These are phyloP conservation scores for Notechis scutatus DNA, from an alignment of 2,113 vertebrate genomes.

Conservation along the genomic window DNA sequence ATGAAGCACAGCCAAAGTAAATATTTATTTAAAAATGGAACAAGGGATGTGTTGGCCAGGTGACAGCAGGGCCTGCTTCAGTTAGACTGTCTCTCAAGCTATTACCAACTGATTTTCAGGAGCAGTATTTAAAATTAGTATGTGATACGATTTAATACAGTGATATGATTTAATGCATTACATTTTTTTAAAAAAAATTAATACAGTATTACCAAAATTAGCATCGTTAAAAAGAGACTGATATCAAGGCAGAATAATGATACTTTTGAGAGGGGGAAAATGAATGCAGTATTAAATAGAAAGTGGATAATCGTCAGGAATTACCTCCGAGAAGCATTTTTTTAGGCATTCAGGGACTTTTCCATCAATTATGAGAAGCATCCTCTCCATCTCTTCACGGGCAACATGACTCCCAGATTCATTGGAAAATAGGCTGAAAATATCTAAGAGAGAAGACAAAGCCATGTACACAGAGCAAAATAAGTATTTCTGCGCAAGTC, in stretches of 20 bases:
- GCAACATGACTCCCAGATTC: slow-evolving; percentile 90
- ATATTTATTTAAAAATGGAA: neutral
- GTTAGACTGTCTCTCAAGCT: neutral
- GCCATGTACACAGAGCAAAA: neutral
- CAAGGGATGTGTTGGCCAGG: neutral
- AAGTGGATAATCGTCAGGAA: neutral
- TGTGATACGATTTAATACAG: neutral
- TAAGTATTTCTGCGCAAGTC: no score
- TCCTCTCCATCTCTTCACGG: slow-evolving; percentile 93
- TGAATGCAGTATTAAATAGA: neutral
- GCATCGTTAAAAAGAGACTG: neutral
- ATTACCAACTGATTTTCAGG: neutral
- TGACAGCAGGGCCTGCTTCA: neutral
- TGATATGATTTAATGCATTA: neutral
- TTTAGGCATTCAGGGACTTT: slow-evolving; percentile 88
- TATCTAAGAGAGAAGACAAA: slow-evolving; percentile 73
- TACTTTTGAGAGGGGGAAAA: neutral
- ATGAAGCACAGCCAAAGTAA: neutral
- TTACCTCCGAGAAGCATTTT: slow-evolving; percentile 92
- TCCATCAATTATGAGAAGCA: slow-evolving; percentile 90
- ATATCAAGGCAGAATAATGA: neutral
- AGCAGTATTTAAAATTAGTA: neutral
- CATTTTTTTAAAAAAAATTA: neutral
- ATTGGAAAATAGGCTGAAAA: slow-evolving; percentile 96
- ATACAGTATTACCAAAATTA: neutral